A percentile compares a stretch with the other conserved stretches of the same genome.
Evolutionary conservation across 2,888 invertebrate species (phyloP).

Genomic region (Crioceris asparagi): DNA sequence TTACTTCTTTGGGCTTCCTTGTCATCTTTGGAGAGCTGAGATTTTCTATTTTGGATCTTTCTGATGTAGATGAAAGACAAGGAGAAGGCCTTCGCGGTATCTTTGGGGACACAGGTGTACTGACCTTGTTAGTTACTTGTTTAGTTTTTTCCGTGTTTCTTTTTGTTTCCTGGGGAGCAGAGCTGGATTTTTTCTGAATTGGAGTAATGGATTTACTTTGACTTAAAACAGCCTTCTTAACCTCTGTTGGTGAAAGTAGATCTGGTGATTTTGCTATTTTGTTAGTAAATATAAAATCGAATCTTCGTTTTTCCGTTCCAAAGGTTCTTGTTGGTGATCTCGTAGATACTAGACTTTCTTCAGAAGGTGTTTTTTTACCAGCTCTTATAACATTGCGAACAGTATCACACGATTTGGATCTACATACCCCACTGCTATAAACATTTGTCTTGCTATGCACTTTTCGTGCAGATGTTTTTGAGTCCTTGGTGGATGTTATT

Average conservation of each 20-base stretch:
- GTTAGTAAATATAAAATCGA: conserved; percentile 34
- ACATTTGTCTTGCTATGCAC: conserved; percentile 32
- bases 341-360: conserved; percentile 12
- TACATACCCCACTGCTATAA: conserved; percentile 10
- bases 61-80: conserved; percentile 22
- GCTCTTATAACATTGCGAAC: conserved; percentile 12
- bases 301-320: conserved; percentile 43
- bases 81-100: conserved; percentile 19
- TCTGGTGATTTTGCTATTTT: conserved; percentile 42
- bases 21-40: conserved; percentile 21
- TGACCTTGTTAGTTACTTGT: conserved; percentile 23
- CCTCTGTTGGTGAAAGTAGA: conserved; percentile 48
- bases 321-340: conserved; percentile 37
- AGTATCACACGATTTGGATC: conserved; percentile 18
- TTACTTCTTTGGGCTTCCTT: conserved; percentile 13
- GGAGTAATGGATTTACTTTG: conserved; percentile 25
- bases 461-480: conserved; percentile 36
- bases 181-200: conserved; percentile 36
- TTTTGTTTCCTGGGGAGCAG: conserved; percentile 33
- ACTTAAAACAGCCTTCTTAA: conserved; percentile 36
- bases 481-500: conserved; percentile 32
- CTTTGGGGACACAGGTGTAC: conserved; percentile 17
- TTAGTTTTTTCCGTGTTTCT: conserved; percentile 29
- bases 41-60: conserved; percentile 27
- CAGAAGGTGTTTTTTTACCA: conserved; percentile 19